These are phyloP conservation scores for Deroptyus accipitrinus DNA, from an alignment of 2,113 vertebrate genomes.

Conservation along the genomic window DNA sequence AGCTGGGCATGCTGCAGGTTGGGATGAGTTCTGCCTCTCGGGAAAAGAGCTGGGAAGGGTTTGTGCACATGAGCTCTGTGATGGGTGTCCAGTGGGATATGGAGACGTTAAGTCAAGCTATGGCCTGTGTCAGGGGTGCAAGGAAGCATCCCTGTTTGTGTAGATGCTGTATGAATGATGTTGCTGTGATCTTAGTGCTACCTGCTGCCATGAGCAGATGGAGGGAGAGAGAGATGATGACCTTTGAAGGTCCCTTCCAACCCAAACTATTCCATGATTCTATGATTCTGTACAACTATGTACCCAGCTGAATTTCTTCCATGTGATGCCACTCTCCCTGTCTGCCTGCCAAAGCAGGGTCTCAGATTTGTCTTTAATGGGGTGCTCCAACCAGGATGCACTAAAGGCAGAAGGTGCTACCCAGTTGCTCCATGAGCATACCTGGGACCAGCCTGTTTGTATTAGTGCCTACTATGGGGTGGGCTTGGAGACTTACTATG, in stretches of 20 bases:
- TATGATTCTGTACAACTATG: background rate
- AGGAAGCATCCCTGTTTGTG: accelerated
- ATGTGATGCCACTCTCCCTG: background rate
- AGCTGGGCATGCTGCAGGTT: accelerated
- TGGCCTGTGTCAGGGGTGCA: accelerated
- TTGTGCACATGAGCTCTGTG: too few relatives aligned
- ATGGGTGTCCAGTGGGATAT: background rate
- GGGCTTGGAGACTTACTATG: background rate
- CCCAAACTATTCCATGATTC: background rate
- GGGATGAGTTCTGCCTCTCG: background rate
- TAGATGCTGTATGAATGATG: accelerated
- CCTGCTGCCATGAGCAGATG: background rate
- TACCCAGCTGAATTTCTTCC: background rate
- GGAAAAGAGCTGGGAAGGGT: background rate
- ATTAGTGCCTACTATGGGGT: accelerated
- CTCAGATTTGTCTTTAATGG: accelerated
- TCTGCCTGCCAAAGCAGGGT: background rate
- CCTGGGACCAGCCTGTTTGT: background rate
- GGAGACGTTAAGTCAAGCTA: accelerated
- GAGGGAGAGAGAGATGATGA: background rate
- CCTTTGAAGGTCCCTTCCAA: background rate
- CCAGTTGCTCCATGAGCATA: background rate
- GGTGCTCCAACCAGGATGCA: background rate
- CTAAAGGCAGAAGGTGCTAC: background rate
- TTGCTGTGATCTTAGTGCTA: background rate